Conservation (phyloP, 2,113 vertebrate genomes). For the Clarias magur region DNA sequence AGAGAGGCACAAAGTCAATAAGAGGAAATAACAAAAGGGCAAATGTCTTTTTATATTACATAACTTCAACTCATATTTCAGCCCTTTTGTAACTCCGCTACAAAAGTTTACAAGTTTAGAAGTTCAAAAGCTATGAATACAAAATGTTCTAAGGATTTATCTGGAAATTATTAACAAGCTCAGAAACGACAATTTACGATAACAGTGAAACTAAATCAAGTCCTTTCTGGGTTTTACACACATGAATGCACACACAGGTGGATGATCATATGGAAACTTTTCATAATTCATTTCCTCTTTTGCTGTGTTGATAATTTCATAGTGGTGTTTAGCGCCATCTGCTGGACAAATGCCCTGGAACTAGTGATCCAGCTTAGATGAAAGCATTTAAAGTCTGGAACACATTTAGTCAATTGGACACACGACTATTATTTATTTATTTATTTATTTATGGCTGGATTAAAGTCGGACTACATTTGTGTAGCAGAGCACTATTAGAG, state of each 20-base stretch:
- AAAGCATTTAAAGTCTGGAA: background rate
- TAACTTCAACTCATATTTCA: constrained; percentile 1
- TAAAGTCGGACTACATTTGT: background rate
- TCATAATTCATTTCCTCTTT: background rate
- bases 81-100: background rate
- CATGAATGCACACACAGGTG: constrained; percentile 22
- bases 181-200: background rate
- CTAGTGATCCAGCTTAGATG: background rate
- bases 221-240: background rate
- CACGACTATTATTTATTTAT: no score
- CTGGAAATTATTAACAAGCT: no score
- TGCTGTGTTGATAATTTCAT: background rate
- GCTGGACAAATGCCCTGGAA: background rate
- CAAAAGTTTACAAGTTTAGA: background rate
- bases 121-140: background rate
- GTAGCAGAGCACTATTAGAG: background rate
- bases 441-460: background rate
- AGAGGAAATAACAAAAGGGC: background rate
- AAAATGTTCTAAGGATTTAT: background rate
- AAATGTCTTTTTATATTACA: constrained; percentile 11
- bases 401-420: background rate
- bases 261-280: constrained; percentile 1
- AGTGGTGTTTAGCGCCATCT: constrained; percentile 3
- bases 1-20: background rate
- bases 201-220: background rate